Percentiles rank a stretch among this genome's conserved stretches.
Evolutionary conservation across 2,888 invertebrate species (phyloP).

Genomic region (Liodrosophila aerea): DNA sequence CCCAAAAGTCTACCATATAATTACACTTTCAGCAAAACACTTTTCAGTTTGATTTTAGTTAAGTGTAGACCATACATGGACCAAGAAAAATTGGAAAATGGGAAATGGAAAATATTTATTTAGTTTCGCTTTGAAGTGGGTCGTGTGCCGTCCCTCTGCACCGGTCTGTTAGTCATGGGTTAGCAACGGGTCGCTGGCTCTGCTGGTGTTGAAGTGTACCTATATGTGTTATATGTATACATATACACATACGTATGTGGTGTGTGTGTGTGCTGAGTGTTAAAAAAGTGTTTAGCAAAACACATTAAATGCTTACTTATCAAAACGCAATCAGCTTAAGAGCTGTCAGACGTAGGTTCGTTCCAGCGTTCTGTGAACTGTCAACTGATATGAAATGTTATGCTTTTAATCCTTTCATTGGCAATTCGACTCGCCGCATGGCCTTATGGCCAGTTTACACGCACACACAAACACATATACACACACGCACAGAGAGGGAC

Average conservation of each 20-base stretch:
- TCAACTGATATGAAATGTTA: slow-evolving; percentile 60
- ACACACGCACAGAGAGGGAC: slow-evolving; percentile 1
- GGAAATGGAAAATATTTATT: slow-evolving; percentile 67
- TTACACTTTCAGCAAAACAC: too few species aligned
- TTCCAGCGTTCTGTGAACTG: slow-evolving; percentile 27
- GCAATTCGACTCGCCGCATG: slow-evolving; percentile 37
- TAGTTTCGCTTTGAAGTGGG: slow-evolving; percentile 68
- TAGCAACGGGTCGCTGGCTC: slow-evolving; percentile 5
- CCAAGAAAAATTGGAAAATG: slow-evolving; percentile 1
- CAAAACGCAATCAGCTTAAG: slow-evolving; percentile 74
- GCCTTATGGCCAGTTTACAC: slow-evolving; percentile 51
- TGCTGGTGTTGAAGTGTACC: slow-evolving; percentile 17
- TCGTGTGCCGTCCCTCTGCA: slow-evolving; percentile 26
- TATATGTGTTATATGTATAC: too few species aligned
- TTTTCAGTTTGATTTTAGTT: too few species aligned
- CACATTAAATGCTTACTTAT: slow-evolving; percentile 79
- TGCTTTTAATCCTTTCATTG: slow-evolving; percentile 63
- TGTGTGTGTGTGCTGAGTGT: slow-evolving; percentile 45
- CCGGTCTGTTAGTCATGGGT: slow-evolving; percentile 31
- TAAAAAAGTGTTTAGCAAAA: slow-evolving; percentile 68
- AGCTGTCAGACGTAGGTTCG: slow-evolving; percentile 32
- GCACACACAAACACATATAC: slow-evolving; percentile 27
- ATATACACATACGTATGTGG: too few species aligned
- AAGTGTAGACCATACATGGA: too few species aligned
- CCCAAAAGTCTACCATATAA: too few species aligned